phyloP scores from a whole-genome alignment of 2,888 invertebrate genomes.

The Parnassius apollo region DNA sequence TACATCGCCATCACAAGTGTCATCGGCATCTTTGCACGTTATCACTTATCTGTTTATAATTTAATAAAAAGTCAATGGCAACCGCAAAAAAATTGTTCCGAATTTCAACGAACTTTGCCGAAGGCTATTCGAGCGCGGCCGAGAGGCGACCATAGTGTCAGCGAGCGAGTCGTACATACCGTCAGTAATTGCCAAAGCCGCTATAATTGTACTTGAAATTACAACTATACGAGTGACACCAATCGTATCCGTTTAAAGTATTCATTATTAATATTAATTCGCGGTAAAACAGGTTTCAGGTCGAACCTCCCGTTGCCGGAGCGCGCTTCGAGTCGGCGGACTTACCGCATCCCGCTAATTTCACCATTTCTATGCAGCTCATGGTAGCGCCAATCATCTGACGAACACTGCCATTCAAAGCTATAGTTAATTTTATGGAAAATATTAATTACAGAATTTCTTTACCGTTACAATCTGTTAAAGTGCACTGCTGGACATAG shows the following conservation, averaged over 20 bases:
- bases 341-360: constrained; percentile 36
- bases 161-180: constrained; percentile 43
- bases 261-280: constrained; percentile 76
- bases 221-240: constrained; percentile 67
- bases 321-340: constrained; percentile 33
- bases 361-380: constrained; percentile 31
- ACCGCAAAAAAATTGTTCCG: not conserved
- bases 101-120: not conserved
- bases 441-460: constrained; percentile 8
- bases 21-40: no score
- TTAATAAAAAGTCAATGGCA: no score
- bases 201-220: constrained; percentile 72
- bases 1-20: no score
- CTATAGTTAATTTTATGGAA: not conserved
- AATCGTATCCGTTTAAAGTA: constrained; percentile 71
- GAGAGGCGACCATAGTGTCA: not conserved
- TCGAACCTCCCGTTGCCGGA: constrained; percentile 23
- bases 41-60: no score
- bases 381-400: not conserved
- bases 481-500: no score
- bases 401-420: no score
- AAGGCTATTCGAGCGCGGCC: not conserved
- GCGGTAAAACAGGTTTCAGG: constrained; percentile 64
- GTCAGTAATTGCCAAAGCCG: constrained; percentile 66
- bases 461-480: no score